Evolutionary conservation across 2,113 vertebrate genomes (phyloP).

Genomic region (Gallinago paraguaiae): DNA sequence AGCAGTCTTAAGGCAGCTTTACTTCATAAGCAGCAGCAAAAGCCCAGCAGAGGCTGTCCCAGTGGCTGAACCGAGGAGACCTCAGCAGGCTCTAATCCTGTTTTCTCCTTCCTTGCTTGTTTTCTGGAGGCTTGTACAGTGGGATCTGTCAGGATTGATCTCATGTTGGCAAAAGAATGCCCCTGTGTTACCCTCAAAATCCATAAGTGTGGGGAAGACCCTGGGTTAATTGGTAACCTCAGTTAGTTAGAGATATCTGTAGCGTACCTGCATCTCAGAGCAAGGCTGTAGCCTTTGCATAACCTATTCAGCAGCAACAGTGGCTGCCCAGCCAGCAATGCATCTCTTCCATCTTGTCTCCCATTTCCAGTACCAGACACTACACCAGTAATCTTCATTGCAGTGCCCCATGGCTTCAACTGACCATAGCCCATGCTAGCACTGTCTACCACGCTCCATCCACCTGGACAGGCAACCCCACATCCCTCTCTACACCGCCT

Average conservation of each 20-base stretch:
- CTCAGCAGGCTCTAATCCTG: neutral
- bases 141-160: neutral
- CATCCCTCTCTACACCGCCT: neutral
- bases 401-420: neutral
- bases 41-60: neutral
- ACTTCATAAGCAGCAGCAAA: neutral
- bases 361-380: neutral
- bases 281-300: neutral
- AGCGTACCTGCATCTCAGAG: neutral
- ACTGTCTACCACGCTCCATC: neutral
- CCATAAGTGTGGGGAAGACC: neutral
- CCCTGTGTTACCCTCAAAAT: neutral
- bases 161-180: neutral
- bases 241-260: neutral
- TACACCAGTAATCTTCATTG: neutral
- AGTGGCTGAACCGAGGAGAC: neutral
- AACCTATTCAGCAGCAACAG: neutral
- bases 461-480: neutral
- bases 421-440: fast-evolving
- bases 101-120: neutral
- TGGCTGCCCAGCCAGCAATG: neutral
- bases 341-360: neutral
- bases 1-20: neutral
- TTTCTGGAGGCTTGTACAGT: neutral
- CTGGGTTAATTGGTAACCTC: neutral